A percentile compares a stretch with the other conserved stretches of the same genome.
These are phyloP conservation scores for Tauraco erythrolophus DNA, from an alignment of 2,113 vertebrate genomes.

Conservation along the genomic window DNA sequence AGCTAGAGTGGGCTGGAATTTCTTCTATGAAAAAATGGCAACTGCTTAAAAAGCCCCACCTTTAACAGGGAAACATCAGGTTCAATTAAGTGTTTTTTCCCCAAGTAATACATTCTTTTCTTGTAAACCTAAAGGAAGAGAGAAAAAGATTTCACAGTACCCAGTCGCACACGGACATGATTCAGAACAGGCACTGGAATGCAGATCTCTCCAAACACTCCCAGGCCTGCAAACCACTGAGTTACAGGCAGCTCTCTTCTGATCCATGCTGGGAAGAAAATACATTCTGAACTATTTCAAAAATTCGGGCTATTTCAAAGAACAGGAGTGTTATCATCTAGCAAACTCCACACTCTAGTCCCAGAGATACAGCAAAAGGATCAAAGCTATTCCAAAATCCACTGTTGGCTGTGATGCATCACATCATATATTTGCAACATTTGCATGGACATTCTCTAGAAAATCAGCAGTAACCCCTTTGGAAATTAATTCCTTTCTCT, in stretches of 20 bases:
- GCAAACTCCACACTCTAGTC: background rate
- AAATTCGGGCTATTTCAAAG: conserved; percentile 41
- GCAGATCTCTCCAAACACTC: background rate
- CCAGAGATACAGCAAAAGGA: background rate
- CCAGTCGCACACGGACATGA: background rate
- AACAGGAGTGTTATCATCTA: background rate
- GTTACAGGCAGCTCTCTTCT: conserved; percentile 2
- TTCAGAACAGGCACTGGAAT: background rate
- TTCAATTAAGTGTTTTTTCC: background rate
- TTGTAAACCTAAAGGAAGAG: background rate
- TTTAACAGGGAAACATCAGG: background rate
- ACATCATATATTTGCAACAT: background rate
- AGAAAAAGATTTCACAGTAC: conserved; percentile 1
- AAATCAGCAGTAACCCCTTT: background rate
- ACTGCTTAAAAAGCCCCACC: background rate
- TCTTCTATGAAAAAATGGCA: background rate
- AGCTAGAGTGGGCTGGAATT: background rate
- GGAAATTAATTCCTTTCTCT: conserved; percentile 16
- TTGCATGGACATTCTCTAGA: background rate
- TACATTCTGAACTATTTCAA: background rate
- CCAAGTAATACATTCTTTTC: background rate
- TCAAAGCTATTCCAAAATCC: conserved; percentile 7
- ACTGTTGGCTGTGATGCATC: background rate
- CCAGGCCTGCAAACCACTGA: background rate
- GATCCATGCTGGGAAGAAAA: conserved; percentile 35